A percentile compares a stretch with the other conserved stretches of the same genome.
These are phyloP conservation scores for Cecropterus lyciades DNA, from an alignment of 1,140 invertebrate species.

Conservation along the genomic window DNA sequence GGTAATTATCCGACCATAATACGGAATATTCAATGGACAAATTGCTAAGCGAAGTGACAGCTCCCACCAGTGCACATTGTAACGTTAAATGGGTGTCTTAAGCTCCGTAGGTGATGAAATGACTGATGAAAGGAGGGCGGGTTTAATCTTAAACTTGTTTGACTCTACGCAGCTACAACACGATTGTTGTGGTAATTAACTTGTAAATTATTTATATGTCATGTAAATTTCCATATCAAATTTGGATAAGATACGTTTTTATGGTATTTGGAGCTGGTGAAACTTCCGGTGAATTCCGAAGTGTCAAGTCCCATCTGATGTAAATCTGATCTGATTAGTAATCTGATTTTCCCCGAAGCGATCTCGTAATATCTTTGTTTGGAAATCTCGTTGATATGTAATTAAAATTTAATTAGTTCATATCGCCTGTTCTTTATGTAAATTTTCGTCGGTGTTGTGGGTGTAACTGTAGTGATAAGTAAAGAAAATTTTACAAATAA, in stretches of 20 bases:
- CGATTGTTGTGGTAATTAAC: constrained; percentile 31
- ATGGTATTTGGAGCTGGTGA: constrained; percentile 8
- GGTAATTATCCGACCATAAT: constrained; percentile 75
- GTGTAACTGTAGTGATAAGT: neutral
- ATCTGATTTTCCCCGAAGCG: constrained; percentile 12
- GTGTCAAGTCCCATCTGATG: constrained; percentile 6
- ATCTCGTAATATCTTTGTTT: constrained; percentile 9
- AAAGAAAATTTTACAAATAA: neutral
- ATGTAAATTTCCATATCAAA: constrained; percentile 6
- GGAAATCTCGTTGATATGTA: constrained; percentile 20
- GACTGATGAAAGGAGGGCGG: constrained; percentile 32
- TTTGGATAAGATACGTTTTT: constrained; percentile 1
- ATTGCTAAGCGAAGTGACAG: constrained; percentile 51
- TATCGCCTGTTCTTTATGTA: neutral
- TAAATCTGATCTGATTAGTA: constrained; percentile 11
- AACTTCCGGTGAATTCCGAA: constrained; percentile 14
- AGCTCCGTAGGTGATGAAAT: constrained; percentile 29
- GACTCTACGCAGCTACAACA: constrained; percentile 8
- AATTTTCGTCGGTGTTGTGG: neutral
- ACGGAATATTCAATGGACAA: constrained; percentile 70
- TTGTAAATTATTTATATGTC: constrained; percentile 22
- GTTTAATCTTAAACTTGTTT: constrained; percentile 29
- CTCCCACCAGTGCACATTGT: constrained; percentile 29
- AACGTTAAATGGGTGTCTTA: constrained; percentile 34
- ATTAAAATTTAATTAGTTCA: constrained; percentile 21